phyloP scores from a whole-genome alignment of 2,113 vertebrate genomes.

The Heteronetta atricapilla region DNA sequence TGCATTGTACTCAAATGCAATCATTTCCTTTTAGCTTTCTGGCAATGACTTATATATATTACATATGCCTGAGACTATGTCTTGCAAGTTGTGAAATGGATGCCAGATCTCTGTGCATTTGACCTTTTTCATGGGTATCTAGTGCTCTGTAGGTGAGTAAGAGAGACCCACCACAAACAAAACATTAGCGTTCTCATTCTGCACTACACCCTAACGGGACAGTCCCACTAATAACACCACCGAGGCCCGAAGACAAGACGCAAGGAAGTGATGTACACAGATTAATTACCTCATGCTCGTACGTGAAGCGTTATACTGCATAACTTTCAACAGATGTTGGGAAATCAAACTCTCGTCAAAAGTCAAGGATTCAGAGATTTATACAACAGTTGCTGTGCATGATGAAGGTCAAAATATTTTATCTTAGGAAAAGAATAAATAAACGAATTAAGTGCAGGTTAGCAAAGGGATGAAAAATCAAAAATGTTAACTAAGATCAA shows the following conservation, averaged over 20 bases:
- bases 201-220: conserved; percentile 12
- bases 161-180: conserved; percentile 70
- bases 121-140: conserved; percentile 72
- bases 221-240: conserved; percentile 16
- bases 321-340: conserved; percentile 72
- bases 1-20: conserved; percentile 84
- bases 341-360: conserved; percentile 61
- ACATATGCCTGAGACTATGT: conserved; percentile 78
- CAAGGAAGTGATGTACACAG: conserved; percentile 59
- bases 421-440: conserved; percentile 20
- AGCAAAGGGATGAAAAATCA: background rate
- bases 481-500: background rate
- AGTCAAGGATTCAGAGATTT: conserved; percentile 38
- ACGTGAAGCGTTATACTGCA: background rate
- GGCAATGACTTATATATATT: conserved; percentile 78
- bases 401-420: conserved; percentile 41
- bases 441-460: background rate
- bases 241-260: conserved; percentile 11
- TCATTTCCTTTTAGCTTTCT: conserved; percentile 84
- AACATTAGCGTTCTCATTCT: conserved; percentile 33
- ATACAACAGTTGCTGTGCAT: background rate
- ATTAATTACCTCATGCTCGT: conserved; percentile 49
- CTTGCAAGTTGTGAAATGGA: conserved; percentile 71
- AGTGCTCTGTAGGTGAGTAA: conserved; percentile 64
- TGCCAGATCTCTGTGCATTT: conserved; percentile 72